Evolutionary conservation across 2,113 vertebrate species (phyloP).

Genomic region (Ptychochromis oligacanthus): DNA sequence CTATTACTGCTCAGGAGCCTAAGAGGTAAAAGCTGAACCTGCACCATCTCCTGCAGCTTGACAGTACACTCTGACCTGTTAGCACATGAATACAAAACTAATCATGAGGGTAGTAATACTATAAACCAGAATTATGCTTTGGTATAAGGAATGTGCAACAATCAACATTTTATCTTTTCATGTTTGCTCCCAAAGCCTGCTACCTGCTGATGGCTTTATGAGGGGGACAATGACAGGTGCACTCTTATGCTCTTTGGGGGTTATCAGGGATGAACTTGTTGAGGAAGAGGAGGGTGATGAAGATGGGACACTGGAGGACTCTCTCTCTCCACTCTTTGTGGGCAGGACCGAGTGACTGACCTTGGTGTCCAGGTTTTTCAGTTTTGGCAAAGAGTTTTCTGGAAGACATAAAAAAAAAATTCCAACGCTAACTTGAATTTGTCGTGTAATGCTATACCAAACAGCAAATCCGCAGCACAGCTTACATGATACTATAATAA

Average conservation of each 20-base stretch:
- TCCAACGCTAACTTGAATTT: constrained; percentile 57
- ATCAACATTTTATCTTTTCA: not conserved
- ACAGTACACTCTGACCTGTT: not conserved
- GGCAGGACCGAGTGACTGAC: constrained; percentile 60
- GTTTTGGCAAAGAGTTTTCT: constrained; percentile 81
- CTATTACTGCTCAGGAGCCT: not conserved
- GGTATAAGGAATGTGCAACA: not conserved
- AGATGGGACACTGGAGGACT: constrained; percentile 59
- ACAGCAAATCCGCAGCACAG: not conserved
- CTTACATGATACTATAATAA: constrained; percentile 27
- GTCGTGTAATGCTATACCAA: not conserved
- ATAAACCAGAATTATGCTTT: not conserved
- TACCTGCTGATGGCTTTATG: constrained; percentile 83
- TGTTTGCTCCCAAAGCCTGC: not conserved
- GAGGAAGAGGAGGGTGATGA: constrained; percentile 76
- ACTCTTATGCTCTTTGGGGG: constrained; percentile 73
- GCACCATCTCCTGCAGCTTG: not conserved
- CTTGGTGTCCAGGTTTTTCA: constrained; percentile 65
- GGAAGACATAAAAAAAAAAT: constrained; percentile 31
- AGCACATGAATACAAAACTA: not conserved
- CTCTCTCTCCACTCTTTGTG: constrained; percentile 71
- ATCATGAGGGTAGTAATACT: not conserved
- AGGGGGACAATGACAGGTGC: constrained; percentile 80
- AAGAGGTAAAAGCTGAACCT: constrained; percentile 7
- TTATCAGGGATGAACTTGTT: constrained; percentile 66